Conservation (phyloP, 2,113 vertebrate genomes). For the Brachypteracias leptosomus region DNA sequence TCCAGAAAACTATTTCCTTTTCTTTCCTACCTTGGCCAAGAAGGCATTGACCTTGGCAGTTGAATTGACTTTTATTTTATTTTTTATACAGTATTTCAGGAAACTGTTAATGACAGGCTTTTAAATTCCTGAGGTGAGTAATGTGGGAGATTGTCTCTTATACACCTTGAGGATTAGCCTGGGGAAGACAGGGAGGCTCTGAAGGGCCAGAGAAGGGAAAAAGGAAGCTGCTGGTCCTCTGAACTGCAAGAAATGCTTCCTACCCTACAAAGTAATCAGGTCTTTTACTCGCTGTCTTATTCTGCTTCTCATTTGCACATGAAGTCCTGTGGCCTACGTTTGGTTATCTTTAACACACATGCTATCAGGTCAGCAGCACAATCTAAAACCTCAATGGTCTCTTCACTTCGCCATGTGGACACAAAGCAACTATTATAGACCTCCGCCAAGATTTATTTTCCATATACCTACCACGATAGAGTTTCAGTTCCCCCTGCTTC, state of each 20-base stretch:
- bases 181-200: neutral
- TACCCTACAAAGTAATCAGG: neutral
- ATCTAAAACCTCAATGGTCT: neutral
- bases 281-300: neutral
- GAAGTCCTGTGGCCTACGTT: neutral
- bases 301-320: neutral
- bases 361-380: neutral
- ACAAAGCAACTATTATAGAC: neutral
- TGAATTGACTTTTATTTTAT: neutral
- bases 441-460: neutral
- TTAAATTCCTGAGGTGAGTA: neutral
- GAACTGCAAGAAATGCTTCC: neutral
- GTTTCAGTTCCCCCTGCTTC: neutral
- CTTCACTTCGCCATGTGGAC: neutral
- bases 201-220: neutral
- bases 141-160: neutral
- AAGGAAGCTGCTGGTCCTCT: neutral
- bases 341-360: neutral
- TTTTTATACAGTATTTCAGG: slow-evolving; percentile 16
- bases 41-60: neutral
- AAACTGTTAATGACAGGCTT: slow-evolving; percentile 2
- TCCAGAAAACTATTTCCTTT: neutral
- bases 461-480: neutral
- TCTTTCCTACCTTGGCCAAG: neutral
- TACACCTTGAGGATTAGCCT: neutral